Base-by-base conservation (phyloP, 2,888 invertebrate species). In the Hypomecis punctinalis region DNA sequence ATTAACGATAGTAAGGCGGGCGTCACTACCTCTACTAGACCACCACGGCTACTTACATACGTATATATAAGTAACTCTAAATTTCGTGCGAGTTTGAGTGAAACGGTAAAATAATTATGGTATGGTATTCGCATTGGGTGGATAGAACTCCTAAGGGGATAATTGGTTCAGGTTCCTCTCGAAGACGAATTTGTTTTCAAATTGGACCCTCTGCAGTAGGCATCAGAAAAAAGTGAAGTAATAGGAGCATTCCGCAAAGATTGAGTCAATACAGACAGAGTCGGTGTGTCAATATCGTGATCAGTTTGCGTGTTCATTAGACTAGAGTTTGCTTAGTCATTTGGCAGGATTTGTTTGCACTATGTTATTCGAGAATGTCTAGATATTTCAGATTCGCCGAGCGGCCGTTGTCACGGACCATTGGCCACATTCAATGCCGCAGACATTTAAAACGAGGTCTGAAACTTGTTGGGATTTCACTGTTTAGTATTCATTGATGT, bases 341-440 rank as follows among this genome's bases (percentile, higher is more conserved):
- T 45, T 65, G 40, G 42, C 10, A 10, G 33, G 47, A 42, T 45
- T 52, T 55, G 48, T 57, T 67, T 61, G 61, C 56, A 66, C 39
- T 42, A 47, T 46, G 54, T 63, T 13, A 56, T 37, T 59, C 40
- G 42, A 62, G 49, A 57, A 61, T 63, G 69, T 64, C 61, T 69
- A 69, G 72, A 73, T 69, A 72, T 68, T 52, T 62, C n/a, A 56
- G 58, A 61, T 58, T 60, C 60, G 56, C 58, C 65, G 63, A 56
- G 62, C 72, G 62, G 74, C 73, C 73, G 71, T 70, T 73, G 80
- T 83, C 82, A 85, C 85, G 83, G 84, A 73, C 79, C 82, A 88
- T 82, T 84, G 85, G 72, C 66, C 76, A 76, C 79, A 77, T 81
- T 86, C 87, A 89, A 87, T 88, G 84, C 80, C 84, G 75, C 70